Evolutionary conservation across 2,797 vertebrate genomes (phyloP), one percentile per base, ranked within the genome.

Genomic region (Aphelocoma californica): DNA sequence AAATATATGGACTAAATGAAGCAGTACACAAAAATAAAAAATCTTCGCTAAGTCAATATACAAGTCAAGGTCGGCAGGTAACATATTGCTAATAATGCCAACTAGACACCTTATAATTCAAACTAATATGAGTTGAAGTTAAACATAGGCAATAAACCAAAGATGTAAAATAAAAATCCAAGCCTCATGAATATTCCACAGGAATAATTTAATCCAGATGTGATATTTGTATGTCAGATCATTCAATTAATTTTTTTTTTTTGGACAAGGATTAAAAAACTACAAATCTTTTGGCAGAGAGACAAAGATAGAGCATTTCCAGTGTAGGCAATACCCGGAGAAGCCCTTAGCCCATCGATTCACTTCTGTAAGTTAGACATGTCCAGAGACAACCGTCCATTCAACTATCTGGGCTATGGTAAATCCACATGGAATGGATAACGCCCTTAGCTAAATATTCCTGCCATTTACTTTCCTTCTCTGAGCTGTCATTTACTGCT

Each of bases 81-180:
- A 50, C 32, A 80, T 83, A 81, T 44, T 88, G 48, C 11, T 90
- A 88, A 56, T 65, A 90, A 81, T 62, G 40, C 32, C 78, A 74
- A 62, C 51, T 74, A 90, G 70, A 65, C 17, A 86, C 17, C 45
- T 77, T 91, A n/a, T 54, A 87, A 84, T 75, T 86, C 45, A 87
- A 82, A 86, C 62, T 70, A 53, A 75, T 44, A 57, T 24, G 23
- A 69, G 10, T 1, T 70, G 19, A 47, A 81, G 44, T 40, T 58
- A 86, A 91, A 79, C 29, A 88, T 77, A 66, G 15, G 25, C 42
- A 88, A 88, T 66, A 96, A 84, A 90, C 18, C 15, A 91, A 81
- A 90, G 10, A 58, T 3, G 3, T 36, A 36, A 73, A 66, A 64
- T 31, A n/a, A 57, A 69, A 81, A 67, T 6, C 7, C n/a, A 79